Evolutionary conservation across 1,140 invertebrate genomes (phyloP), one percentile per base, ranked within the genome.

Genomic region (Globodera rostochiensis): DNA sequence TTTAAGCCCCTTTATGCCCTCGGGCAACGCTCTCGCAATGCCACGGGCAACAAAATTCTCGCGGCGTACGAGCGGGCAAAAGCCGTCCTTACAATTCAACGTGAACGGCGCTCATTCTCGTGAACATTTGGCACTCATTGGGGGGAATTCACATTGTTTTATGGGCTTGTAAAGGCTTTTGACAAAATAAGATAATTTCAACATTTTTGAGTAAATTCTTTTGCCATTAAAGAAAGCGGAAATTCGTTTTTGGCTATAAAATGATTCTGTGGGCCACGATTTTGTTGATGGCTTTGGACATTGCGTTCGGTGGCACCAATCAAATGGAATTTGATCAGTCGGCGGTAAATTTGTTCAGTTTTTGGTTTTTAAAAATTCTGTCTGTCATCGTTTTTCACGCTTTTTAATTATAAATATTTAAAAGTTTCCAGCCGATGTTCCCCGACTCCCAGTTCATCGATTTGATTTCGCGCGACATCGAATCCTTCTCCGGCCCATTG

Each of bases 361-460:
- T 71, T 71, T 36, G 3, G 6, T 7, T 47, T 71, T 13, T 1
- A 11, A 36, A 36, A 36, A 36, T 36, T 36, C 36, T 36, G 36
- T 36, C 3, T 36, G 1, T 3, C 36, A 36, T 36, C 36, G 36
- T 36, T 36, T 36, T 36, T 36, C 67, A 69, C 36, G 7, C 13
- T 45, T 25, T 71, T 71, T 71, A 21, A 25, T 19, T 19, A 6
- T 71, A 36, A 19, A 19, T 2, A 60, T 15, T 64, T 45, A 45
- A 36, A 9, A 19, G n/a, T 21, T 74, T 76, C 53, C 47, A 76
- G 46, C n/a, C 57, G 86, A 45, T 84, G 19, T 84, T 85, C 73
- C 80, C 84, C 9, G 86, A 88, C 74, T 84, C 85, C 3, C 82
- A 89, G 53, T 88, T 89, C 83, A 89, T 90, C 60, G 87, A 88